Conservation (phyloP, 2,113 vertebrate species). For the Cyanocitta stelleri region DNA sequence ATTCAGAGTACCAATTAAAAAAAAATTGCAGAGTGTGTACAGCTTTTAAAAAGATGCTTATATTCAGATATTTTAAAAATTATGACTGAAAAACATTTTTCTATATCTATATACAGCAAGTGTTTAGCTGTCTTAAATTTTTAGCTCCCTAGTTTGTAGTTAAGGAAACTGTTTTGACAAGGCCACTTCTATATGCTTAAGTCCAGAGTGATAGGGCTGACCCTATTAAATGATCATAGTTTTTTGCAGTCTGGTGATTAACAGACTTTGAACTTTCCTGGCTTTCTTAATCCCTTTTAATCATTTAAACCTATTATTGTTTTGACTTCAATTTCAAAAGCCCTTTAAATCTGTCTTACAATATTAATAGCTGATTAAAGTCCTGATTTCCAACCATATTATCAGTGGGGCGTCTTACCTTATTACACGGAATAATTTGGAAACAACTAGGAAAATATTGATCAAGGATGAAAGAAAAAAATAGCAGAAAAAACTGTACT, state of each 20-base stretch:
- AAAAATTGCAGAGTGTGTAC: fast-evolving
- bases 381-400: neutral
- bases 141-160: neutral
- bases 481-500: neutral
- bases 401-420: neutral
- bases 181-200: neutral
- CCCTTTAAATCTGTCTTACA: conserved; percentile 53
- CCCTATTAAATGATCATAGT: conserved; percentile 25
- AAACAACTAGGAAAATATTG: neutral
- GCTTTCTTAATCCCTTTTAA: conserved; percentile 65
- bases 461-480: neutral
- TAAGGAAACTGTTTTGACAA: conserved; percentile 1
- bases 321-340: conserved; percentile 58
- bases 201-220: neutral
- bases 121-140: neutral
- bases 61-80: neutral
- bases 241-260: neutral
- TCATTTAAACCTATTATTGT: conserved; percentile 72
- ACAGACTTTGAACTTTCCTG: conserved; percentile 38
- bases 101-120: neutral
- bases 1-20: neutral
- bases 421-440: neutral
- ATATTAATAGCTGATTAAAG: conserved; percentile 59
- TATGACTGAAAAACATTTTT: neutral
- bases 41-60: neutral